Evolutionary conservation across 2,888 invertebrate genomes (phyloP).

Genomic region (Flabesymbios commensalis): DNA sequence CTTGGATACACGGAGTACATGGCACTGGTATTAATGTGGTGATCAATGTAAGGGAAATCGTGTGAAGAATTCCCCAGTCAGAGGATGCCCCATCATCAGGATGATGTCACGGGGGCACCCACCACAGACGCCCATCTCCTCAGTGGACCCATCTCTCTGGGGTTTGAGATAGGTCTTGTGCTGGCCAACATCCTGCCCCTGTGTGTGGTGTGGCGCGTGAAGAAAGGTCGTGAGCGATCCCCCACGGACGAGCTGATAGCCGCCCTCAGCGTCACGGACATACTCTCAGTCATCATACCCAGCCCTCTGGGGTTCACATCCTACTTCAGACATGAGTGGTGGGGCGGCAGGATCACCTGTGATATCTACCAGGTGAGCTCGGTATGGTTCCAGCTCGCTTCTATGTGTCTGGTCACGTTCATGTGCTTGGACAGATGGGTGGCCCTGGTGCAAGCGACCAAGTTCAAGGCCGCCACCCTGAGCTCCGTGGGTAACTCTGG

Average conservation of each 20-base stretch:
- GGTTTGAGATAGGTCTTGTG: slow-evolving; percentile 40
- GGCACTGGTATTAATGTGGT: too few relatives aligned
- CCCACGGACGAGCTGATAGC: slow-evolving; percentile 42
- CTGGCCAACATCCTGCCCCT: slow-evolving; percentile 44
- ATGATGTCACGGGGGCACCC: too few relatives aligned
- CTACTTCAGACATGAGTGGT: slow-evolving; percentile 43
- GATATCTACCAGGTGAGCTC: slow-evolving; percentile 44
- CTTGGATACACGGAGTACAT: too few relatives aligned
- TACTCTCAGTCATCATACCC: slow-evolving; percentile 44
- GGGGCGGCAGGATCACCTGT: slow-evolving; percentile 43
- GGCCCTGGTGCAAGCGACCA: slow-evolving; percentile 19
- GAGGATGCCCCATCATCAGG: too few relatives aligned
- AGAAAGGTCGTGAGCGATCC: slow-evolving; percentile 35
- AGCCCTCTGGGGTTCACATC: slow-evolving; percentile 43
- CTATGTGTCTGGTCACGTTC: slow-evolving; percentile 40
- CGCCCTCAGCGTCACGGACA: slow-evolving; percentile 42
- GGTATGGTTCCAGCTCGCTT: slow-evolving; percentile 40
- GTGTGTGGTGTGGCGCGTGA: slow-evolving; percentile 35
- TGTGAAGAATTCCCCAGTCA: too few relatives aligned
- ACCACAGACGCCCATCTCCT: slow-evolving; percentile 24
- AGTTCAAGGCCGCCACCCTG: background rate
- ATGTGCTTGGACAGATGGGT: slow-evolving; percentile 40
- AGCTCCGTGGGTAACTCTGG: background rate
- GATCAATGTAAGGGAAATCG: too few relatives aligned
- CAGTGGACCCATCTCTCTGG: slow-evolving; percentile 40